Base-by-base conservation (phyloP, 2,113 vertebrate genomes). In the Symphodus melops region DNA sequence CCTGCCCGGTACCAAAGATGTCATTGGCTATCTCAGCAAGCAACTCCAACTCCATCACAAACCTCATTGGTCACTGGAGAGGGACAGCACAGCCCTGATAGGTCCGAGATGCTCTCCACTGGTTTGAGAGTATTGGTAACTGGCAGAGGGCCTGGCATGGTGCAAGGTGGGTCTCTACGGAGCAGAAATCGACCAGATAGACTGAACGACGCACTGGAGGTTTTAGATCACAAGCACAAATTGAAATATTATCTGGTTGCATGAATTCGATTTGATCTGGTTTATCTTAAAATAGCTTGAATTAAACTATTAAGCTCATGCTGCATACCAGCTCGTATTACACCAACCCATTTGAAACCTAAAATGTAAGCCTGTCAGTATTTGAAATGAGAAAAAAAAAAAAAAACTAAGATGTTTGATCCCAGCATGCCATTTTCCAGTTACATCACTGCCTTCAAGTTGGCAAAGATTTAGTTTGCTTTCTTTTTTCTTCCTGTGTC, bases 1-100 rank as follows among this genome's bases (percentile, higher is more conserved):
- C 79, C 87, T 92, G 88, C 90, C 85, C 60, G 19, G 83, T 90
- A 86, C 89, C 90, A 91, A 83, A 72, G 64, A 84, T 81, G 72
- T 82, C 86, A 91, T 86, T 86, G 86, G 90, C 84, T 84, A 54
- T 57, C 77, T 71, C 84, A 75, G 82, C 81, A 85, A 85, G 67
- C 82, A 52, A 77, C 85, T 74, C 77, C 89, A 74, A 82, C 72
- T 88, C 73, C 62, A 64, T 80, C 48, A 12, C 49, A 81, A 48
- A 65, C 75, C 85, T 83, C 81, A 89, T 88, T 86, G 91, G 89
- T 65, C 86, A 89, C 53, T 9, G 16, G 84, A 75, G 68, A 84
- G 23, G 28, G 68, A 71, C 62, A 37, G 52, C 71, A 58, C 64
- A 37, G 64, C 68, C 57, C 11, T 77, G 84, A 91, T 89, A 73